Conservation (phyloP, 2,113 vertebrate genomes). For the Syrrhaptes paradoxus region DNA sequence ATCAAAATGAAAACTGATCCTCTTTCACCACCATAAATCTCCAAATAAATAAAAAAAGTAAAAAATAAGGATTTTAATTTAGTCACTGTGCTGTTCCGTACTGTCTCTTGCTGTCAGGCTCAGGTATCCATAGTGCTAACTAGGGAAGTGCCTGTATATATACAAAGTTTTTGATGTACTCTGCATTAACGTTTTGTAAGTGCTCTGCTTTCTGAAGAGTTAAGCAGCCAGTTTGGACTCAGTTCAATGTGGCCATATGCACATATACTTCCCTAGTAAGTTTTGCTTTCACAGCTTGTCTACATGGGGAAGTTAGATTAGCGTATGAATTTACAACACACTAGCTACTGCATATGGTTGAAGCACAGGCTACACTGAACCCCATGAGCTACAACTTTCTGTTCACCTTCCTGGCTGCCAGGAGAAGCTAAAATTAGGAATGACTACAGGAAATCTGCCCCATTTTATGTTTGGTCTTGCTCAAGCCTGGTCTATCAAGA, state of each 20-base stretch:
- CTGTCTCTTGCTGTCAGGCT: neutral
- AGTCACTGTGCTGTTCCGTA: neutral
- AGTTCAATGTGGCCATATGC: slow-evolving; percentile 15
- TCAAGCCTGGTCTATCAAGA: neutral
- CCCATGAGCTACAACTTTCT: neutral
- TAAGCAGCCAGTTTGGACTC: neutral
- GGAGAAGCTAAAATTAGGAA: neutral
- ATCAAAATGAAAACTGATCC: neutral
- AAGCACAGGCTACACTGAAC: neutral
- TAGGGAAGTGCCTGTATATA: neutral
- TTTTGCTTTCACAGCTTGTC: slow-evolving; percentile 47
- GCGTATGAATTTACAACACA: slow-evolving; percentile 8
- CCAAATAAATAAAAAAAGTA: neutral
- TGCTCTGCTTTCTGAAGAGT: neutral
- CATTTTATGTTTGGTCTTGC: neutral
- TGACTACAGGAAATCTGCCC: neutral
- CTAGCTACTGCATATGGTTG: neutral
- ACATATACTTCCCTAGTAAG: neutral
- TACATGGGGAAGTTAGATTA: slow-evolving; percentile 36
- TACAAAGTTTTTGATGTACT: neutral
- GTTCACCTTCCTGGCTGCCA: neutral
- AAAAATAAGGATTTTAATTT: neutral
- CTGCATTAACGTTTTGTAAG: neutral
- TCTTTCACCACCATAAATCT: neutral
- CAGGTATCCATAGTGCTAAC: neutral